Evolutionary conservation across 2,888 invertebrate genomes (phyloP), one percentile per base, ranked within the genome.

Genomic region (Marasmarcha lunaedactyla): DNA sequence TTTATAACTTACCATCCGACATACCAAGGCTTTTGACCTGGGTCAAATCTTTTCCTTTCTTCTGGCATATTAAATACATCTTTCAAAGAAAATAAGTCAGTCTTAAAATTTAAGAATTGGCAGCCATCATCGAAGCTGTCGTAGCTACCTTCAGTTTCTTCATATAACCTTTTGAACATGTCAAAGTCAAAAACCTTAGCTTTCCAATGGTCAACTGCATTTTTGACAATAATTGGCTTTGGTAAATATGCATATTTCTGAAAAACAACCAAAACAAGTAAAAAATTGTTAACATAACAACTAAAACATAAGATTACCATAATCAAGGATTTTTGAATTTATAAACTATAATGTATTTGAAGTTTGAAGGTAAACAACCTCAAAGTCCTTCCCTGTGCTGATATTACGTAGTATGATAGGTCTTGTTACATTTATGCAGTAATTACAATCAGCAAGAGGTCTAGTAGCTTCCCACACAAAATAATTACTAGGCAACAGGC

Each of bases 1-100:
- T n/a, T n/a, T n/a, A n/a, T n/a, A 42, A 81, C 88, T 85, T 78
- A 92, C 94, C 95, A 95, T 50, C 95, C 95, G 35, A 95, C 90
- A 79, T 95, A 95, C 95, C 95, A 95, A 1, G 93, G 89, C 40
- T 86, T 76, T 52, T 89, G 84, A 1, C 88, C 87, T 10, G 79
- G 79, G 27, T 85, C 74, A 69, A 89, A 87, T 15, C 65, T 73
- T 3, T 89, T 88, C 57, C 92, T 85, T 38, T 84, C 84, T 35
- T 85, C 71, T 4, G 89, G 86, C 92, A 93, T 93, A 44, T 85
- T 78, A 58, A 95, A 91, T 9, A 94, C 93, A 62, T 95, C 91
- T 44, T 85, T 79, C 42, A 95, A 63, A 15, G 89, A 87, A 52
- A 89, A 88, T 52, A 95, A 88, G 66, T 94, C 89, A 12, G 93